Base-by-base conservation (phyloP, 1,140 invertebrate genomes). In the Hyles euphorbiae region DNA sequence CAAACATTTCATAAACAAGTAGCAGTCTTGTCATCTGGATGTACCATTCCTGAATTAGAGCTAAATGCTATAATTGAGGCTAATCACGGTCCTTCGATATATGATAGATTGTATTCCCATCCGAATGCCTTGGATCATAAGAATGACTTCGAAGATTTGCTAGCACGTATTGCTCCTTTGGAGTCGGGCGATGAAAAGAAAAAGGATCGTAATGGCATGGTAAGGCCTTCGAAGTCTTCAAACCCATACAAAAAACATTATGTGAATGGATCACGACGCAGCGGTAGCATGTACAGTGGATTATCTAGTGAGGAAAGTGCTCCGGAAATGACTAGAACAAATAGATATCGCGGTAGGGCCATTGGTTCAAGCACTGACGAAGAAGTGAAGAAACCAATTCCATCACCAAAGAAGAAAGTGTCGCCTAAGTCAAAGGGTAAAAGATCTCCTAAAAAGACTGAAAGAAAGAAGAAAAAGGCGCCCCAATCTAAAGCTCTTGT, bases 1-100 rank as follows among this genome's bases (percentile, higher is more conserved):
- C 95, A 98, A 88, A 97, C 97, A 3, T 98, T 99, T 89, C 93
- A 96, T 66, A 97, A 97, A 77, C 96, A 98, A 90, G 91, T 93
- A 3, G 90, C 91, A 36, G 92, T 95, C 3, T 77, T 95, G 79
- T 76, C 90, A 88, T 76, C 87, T 72, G 56, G 90, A 68, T 43
- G 80, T 74, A 53, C 83, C 74, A 81, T 95, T 57, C 90, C 93
- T 11, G 88, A 91, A 4, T 81, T 90, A 10, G 94, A 94, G 51
- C 84, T 92, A 36, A 89, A 92, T 34, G 95, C 96, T 6, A 93
- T 98, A 5, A 90, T 95, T 53, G 94, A 96, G 74, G 96, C 96
- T 1, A 97, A 97, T 83, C 95, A 97, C 78, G 96, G 96, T 0
- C 95, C 95, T 33, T 95, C 95, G 32, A 94, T 97, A 49, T 98